These are phyloP conservation scores for Dipodomys stephensi DNA, from an alignment of 2,113 vertebrate genomes.

Conservation along the genomic window DNA sequence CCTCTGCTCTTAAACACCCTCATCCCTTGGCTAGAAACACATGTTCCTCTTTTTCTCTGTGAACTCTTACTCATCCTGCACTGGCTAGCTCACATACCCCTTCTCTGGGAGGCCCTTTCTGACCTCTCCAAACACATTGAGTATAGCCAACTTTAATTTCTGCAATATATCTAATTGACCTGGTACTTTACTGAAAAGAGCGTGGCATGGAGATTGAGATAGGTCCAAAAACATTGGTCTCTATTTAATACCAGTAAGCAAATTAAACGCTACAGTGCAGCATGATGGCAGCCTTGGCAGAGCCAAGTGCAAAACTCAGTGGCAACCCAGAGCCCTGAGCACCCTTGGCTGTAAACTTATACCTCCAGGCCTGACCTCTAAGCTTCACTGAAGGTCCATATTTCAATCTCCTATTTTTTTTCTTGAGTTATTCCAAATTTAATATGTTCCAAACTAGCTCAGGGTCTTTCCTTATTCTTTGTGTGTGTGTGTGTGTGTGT, in stretches of 20 bases:
- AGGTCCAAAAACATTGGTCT: too few relatives aligned
- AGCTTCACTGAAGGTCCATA: background rate
- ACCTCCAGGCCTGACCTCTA: background rate
- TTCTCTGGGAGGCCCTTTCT: background rate
- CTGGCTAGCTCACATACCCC: background rate
- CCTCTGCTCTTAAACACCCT: background rate
- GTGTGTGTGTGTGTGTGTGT: too few relatives aligned
- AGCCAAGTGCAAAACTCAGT: too few relatives aligned
- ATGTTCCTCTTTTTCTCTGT: background rate
- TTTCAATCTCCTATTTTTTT: background rate
- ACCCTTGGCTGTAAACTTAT: too few relatives aligned
- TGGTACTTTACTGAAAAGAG: background rate
- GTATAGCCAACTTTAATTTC: background rate
- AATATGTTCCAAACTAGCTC: background rate
- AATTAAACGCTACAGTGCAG: fast-evolving
- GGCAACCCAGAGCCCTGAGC: too few relatives aligned
- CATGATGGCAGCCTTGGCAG: background rate
- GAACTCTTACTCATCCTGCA: background rate
- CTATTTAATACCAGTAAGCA: background rate
- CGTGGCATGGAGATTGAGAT: background rate
- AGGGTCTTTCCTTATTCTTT: background rate
- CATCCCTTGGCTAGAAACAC: background rate
- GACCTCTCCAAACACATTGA: background rate
- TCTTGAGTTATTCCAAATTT: background rate
- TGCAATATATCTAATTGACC: background rate